Base-by-base conservation (phyloP, 1,140 invertebrate genomes). In the Lepidurus apus region DNA sequence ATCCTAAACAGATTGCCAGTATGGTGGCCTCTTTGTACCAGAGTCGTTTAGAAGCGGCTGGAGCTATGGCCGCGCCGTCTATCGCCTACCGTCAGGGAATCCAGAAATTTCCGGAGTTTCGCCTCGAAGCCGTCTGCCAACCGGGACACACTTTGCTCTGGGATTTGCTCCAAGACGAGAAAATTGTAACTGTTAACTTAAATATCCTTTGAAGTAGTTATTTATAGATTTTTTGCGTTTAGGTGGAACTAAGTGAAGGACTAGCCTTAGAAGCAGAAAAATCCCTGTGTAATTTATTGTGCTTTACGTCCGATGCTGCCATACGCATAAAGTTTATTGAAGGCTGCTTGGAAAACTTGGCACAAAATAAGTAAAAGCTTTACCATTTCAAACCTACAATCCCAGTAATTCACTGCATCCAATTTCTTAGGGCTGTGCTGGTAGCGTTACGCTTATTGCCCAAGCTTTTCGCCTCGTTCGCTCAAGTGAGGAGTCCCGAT, bases 271-370 rank as follows among this genome's bases (percentile, higher is more conserved):
- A 97, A 86, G 95, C 95, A 9, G 95, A 97, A 84, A 97, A 97
- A 83, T 93, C 93, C 1, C 85, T 97, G 0, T 94, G 93, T 81
- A 94, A 93, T 82, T 85, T 97, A 2, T 87, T 98, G 1, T 97
- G 95, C 83, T 96, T 93, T 82, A 95, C 93, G 83, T 93, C 93
- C 45, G 93, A 96, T 82, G 91, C 93, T 80, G 87, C 91, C 74
- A 95, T 97, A 76, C 88, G 93, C 44, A 95, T 95, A 83, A 96
- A 96, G 86, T 97, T 98, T 82, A 97, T 98, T 82, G 95, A 97
- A 86, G 95, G 94, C 1, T 97, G 95, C 83, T 86, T 98, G 43
- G 91, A 95, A 81, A 97, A 97, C 86, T 86, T 98, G 73, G 91
- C 94, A 13, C 91, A 90, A 79, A 95, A 97, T 85, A 89, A 89